Evolutionary conservation across 1,140 invertebrate species (phyloP).

Genomic region (Radopholus similis): DNA sequence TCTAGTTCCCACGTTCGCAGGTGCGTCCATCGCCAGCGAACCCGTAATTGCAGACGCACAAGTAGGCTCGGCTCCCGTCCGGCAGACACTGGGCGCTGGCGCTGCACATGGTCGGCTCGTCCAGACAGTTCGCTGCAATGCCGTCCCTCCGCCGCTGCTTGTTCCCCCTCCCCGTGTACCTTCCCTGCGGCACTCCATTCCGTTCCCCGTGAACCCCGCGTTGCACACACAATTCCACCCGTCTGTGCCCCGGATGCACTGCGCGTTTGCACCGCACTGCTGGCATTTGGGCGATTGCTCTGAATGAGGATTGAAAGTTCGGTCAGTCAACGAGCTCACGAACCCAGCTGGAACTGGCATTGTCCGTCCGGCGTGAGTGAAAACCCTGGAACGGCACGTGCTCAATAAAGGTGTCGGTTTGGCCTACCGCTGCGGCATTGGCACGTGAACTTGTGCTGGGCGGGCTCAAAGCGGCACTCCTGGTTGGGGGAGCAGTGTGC

Average conservation of each 20-base stretch:
- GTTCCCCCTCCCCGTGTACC: background rate
- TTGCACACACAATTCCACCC: conserved; percentile 31
- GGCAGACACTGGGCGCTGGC: conserved; percentile 61
- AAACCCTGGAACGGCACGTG: conserved; percentile 13
- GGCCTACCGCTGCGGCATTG: conserved; percentile 34
- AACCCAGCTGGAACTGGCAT: background rate
- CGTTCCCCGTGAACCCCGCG: conserved; percentile 32
- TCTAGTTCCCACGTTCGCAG: conserved; percentile 56
- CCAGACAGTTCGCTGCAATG: conserved; percentile 41
- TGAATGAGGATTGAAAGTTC: background rate
- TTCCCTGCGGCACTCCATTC: conserved; percentile 18
- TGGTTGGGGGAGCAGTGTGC: conserved; percentile 7
- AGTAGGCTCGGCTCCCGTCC: conserved; percentile 51
- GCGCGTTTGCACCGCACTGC: conserved; percentile 21
- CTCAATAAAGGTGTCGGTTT: conserved; percentile 1
- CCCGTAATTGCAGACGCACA: conserved; percentile 62
- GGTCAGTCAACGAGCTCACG: too few species aligned
- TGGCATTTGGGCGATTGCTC: background rate
- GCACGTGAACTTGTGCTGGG: conserved; percentile 32
- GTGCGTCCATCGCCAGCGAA: conserved; percentile 62
- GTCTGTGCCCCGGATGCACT: conserved; percentile 11
- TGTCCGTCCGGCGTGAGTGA: background rate
- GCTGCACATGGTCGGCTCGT: conserved; percentile 56
- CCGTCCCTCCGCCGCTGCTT: background rate
- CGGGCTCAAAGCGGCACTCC: conserved; percentile 17